A percentile compares a stretch with the other conserved stretches of the same genome.
Evolutionary conservation across 2,797 vertebrate genomes (phyloP).

Genomic region (Myiotriccus ornatus): DNA sequence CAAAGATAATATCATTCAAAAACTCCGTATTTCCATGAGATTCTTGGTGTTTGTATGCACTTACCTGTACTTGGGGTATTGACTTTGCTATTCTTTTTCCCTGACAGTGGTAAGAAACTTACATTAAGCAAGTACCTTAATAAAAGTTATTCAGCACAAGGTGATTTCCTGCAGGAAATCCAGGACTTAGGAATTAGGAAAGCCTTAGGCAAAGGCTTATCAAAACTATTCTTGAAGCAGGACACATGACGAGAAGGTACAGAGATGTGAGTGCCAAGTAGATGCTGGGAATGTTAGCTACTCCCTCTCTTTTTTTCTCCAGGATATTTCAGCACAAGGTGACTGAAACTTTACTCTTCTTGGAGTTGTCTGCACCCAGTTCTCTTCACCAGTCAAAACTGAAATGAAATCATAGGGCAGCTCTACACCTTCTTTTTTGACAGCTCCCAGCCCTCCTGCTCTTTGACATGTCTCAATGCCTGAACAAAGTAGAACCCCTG

Average conservation of each 20-base stretch:
- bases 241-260: neutral
- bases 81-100: neutral
- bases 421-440: neutral
- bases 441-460: neutral
- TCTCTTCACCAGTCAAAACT: neutral
- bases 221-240: neutral
- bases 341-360: neutral
- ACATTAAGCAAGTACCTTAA: neutral
- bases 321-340: neutral
- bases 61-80: neutral
- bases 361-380: neutral
- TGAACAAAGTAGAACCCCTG: neutral
- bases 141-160: neutral
- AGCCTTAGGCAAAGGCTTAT: neutral
- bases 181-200: neutral
- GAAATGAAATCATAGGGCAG: neutral
- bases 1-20: neutral
- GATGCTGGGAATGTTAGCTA: neutral
- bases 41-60: neutral
- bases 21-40: neutral
- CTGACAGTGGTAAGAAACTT: neutral
- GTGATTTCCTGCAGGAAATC: neutral
- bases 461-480: neutral
- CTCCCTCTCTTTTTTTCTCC: neutral
- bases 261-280: neutral